Conservation (phyloP, 2,113 vertebrate species). For the Falcunculus frontatus region DNA sequence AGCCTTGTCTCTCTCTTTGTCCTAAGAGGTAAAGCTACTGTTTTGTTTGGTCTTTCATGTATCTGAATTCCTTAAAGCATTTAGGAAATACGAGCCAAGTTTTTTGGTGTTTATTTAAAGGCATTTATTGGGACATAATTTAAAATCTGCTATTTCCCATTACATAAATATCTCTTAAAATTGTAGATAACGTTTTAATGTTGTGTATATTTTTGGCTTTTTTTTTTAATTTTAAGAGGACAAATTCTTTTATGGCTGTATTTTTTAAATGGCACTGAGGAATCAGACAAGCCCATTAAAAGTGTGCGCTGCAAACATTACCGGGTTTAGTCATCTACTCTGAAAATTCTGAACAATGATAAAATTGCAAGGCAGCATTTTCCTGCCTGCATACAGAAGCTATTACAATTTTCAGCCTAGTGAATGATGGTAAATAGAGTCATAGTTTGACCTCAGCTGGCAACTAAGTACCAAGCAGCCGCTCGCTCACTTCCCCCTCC, state of each 20-base stretch:
- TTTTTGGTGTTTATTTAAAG: neutral
- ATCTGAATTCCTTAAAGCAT: neutral
- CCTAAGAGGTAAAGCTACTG: neutral
- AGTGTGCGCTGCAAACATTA: neutral
- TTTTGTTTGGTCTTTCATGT: neutral
- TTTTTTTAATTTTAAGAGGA: neutral
- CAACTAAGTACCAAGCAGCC: neutral
- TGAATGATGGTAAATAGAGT: neutral
- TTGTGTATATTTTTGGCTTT: neutral
- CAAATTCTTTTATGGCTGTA: neutral
- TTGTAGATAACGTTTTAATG: neutral
- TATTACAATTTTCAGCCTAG: neutral
- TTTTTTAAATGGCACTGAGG: neutral
- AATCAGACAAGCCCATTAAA: neutral
- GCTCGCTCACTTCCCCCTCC: neutral
- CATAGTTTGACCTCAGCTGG: neutral
- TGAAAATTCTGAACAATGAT: neutral
- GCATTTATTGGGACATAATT: neutral
- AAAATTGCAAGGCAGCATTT: neutral
- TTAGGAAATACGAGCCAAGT: neutral
- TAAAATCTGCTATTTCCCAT: neutral
- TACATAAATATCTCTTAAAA: neutral
- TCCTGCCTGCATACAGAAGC: neutral
- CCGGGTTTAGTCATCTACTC: neutral
- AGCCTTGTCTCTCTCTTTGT: neutral